A percentile compares a stretch with the other conserved stretches of the same genome.
Evolutionary conservation across 2,888 invertebrate species (phyloP).

Genomic region (Acronicta leporina): DNA sequence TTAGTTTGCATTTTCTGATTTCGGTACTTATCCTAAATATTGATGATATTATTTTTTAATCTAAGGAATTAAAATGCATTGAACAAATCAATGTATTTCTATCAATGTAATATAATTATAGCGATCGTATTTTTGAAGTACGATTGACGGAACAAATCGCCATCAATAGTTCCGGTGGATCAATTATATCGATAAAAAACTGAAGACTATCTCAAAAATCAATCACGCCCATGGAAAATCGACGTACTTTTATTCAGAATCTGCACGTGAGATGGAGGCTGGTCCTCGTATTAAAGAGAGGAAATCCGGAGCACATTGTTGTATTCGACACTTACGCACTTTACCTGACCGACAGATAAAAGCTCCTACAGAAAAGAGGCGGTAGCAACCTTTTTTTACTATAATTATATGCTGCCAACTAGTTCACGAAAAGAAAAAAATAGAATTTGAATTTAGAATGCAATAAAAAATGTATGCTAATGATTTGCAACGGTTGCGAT

Average conservation of each 20-base stretch:
- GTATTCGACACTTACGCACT: slow-evolving; percentile 81
- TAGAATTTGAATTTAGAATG: slow-evolving; percentile 63
- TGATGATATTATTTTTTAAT: too few species aligned
- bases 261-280: slow-evolving; percentile 87
- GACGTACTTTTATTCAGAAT: slow-evolving; percentile 78
- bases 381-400: slow-evolving; percentile 73
- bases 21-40: neutral
- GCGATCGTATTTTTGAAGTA: slow-evolving; percentile 37
- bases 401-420: slow-evolving; percentile 81
- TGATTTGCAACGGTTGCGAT: slow-evolving; percentile 80
- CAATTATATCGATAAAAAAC: slow-evolving; percentile 69
- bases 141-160: slow-evolving; percentile 53
- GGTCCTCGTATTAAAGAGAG: slow-evolving; percentile 86
- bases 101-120: slow-evolving; percentile 22
- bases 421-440: slow-evolving; percentile 56
- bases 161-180: slow-evolving; percentile 69
- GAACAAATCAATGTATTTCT: slow-evolving; percentile 5
- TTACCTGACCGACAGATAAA: slow-evolving; percentile 87
- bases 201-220: slow-evolving; percentile 85
- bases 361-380: slow-evolving; percentile 69
- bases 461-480: slow-evolving; percentile 78
- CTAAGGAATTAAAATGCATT: neutral
- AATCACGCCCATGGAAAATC: slow-evolving; percentile 88
- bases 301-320: slow-evolving; percentile 87
- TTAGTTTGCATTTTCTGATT: neutral